These are phyloP conservation scores for Melospiza melodia DNA, from an alignment of 2,113 vertebrate species.

Conservation along the genomic window DNA sequence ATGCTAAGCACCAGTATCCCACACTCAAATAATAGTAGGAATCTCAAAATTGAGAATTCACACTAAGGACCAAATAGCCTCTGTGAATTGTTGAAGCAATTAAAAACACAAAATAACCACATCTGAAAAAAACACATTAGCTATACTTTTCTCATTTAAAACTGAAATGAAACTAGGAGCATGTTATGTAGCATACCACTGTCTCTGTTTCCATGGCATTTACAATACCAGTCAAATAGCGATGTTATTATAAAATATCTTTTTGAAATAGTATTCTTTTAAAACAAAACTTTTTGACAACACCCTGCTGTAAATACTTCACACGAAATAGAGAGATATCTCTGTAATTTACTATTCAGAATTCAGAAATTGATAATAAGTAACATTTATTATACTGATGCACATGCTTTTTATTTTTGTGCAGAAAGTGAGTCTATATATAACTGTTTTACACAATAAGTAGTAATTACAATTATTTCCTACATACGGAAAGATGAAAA, in stretches of 20 bases:
- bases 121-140: not conserved
- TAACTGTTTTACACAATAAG: not conserved
- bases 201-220: slow-evolving; percentile 12
- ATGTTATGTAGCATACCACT: not conserved
- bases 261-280: not conserved
- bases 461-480: not conserved
- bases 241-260: not conserved
- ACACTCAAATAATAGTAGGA: not conserved
- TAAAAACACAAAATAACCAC: not conserved
- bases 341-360: not conserved
- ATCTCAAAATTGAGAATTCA: slow-evolving; percentile 10
- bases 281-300: not conserved
- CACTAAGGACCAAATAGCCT: not conserved
- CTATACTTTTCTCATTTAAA: not conserved
- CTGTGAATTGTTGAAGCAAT: not conserved
- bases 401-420: not conserved
- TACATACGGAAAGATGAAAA: not conserved
- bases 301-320: not conserved
- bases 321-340: not conserved
- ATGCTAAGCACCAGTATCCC: not conserved
- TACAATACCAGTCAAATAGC: not conserved
- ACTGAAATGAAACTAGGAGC: not conserved
- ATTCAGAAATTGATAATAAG: not conserved
- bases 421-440: not conserved
- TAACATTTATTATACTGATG: not conserved